A percentile compares a stretch with the other conserved stretches of the same genome.
Evolutionary conservation across 2,113 vertebrate species (phyloP).

Genomic region (Ochotona curzoniae): DNA sequence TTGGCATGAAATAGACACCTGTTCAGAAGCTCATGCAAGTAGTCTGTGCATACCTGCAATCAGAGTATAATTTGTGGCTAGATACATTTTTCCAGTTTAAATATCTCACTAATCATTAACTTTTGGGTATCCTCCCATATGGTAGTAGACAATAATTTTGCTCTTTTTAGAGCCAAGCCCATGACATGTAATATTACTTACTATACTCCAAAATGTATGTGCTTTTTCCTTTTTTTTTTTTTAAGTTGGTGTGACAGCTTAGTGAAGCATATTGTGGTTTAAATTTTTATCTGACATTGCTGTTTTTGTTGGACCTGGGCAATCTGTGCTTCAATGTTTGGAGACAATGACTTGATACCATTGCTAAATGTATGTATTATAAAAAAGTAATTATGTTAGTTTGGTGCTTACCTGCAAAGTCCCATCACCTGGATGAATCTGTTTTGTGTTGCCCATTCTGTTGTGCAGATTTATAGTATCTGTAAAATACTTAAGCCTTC

Average conservation of each 20-base stretch:
- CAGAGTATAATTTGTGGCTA: slow-evolving; percentile 67
- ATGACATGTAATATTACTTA: slow-evolving; percentile 45
- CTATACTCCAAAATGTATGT: slow-evolving; percentile 49
- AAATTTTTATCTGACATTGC: slow-evolving; percentile 70
- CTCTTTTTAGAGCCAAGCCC: slow-evolving; percentile 52
- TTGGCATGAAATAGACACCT: slow-evolving; percentile 65
- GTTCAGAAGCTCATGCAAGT: slow-evolving; percentile 62
- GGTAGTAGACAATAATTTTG: slow-evolving; percentile 61
- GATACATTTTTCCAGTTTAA: slow-evolving; percentile 79
- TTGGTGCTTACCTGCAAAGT: slow-evolving; percentile 69
- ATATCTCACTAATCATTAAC: slow-evolving; percentile 66
- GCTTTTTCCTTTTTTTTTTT: background rate
- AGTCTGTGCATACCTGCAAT: slow-evolving; percentile 64
- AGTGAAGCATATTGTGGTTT: slow-evolving; percentile 52
- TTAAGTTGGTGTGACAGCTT: slow-evolving; percentile 31
- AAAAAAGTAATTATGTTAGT: slow-evolving; percentile 66
- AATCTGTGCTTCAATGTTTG: slow-evolving; percentile 81
- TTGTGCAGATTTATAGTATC: slow-evolving; percentile 48
- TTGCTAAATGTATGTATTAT: slow-evolving; percentile 78
- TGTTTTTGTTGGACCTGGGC: slow-evolving; percentile 81
- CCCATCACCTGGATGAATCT: slow-evolving; percentile 50
- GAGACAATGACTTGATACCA: slow-evolving; percentile 76
- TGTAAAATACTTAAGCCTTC: slow-evolving; percentile 52
- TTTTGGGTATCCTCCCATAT: slow-evolving; percentile 68
- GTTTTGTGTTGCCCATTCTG: slow-evolving; percentile 65